phyloP scores from a whole-genome alignment of 2,113 vertebrate genomes.

The Rhynchomys soricoides region DNA sequence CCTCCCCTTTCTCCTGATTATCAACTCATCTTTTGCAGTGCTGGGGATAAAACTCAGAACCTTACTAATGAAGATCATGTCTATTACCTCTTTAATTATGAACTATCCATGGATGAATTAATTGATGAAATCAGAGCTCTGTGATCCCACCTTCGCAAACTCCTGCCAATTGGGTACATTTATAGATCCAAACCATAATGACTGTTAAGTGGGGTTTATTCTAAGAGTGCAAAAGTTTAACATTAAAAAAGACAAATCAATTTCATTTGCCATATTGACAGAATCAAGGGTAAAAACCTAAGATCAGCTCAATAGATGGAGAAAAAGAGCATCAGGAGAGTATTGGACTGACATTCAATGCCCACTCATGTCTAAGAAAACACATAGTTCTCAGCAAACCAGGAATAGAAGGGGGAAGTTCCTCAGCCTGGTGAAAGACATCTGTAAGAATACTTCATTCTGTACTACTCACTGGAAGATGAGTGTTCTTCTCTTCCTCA shows the following conservation, averaged over 20 bases:
- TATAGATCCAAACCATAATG: background rate
- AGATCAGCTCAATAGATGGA: slow-evolving; percentile 10
- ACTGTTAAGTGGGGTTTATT: background rate
- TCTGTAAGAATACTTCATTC: background rate
- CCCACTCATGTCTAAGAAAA: background rate
- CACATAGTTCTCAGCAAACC: background rate
- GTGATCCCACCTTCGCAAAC: background rate
- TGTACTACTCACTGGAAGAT: background rate
- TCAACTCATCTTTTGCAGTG: background rate
- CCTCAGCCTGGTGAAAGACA: background rate
- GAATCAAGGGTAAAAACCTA: slow-evolving; percentile 16
- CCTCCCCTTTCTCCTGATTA: too few relatives aligned
- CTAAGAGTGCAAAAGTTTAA: slow-evolving; percentile 26
- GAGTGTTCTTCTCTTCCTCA: background rate
- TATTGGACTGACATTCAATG: background rate
- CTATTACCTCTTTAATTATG: background rate
- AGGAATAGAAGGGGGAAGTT: background rate
- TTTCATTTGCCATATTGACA: slow-evolving; percentile 58
- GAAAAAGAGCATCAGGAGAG: background rate
- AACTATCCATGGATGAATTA: background rate
- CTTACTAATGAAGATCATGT: background rate
- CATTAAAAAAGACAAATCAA: background rate
- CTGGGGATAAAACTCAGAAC: background rate
- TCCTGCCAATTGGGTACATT: background rate
- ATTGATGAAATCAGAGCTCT: background rate